Evolutionary conservation across 2,888 invertebrate genomes (phyloP).

Genomic region (Tetramorium bicarinatum): DNA sequence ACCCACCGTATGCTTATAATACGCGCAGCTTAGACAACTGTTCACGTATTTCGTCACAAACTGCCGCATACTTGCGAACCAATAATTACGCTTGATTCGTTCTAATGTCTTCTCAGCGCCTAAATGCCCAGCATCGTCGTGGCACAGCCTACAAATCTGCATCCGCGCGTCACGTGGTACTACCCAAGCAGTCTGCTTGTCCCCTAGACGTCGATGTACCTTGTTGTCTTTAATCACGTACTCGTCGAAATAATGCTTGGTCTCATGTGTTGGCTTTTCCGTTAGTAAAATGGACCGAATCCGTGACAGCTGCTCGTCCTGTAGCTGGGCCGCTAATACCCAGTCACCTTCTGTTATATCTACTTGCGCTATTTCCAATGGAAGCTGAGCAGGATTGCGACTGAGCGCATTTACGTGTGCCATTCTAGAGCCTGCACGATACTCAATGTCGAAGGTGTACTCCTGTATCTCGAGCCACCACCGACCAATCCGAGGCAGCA

Average conservation of each 20-base stretch:
- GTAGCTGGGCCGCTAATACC: background rate
- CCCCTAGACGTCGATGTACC: background rate
- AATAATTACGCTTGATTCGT: background rate
- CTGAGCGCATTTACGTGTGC: no score
- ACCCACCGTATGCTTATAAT: no score
- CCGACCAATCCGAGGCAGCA: no score
- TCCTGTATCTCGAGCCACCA: no score
- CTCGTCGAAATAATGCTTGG: background rate
- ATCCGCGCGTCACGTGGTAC: background rate
- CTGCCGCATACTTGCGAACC: background rate
- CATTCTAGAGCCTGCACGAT: no score
- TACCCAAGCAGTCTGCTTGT: background rate
- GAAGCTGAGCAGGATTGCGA: no score
- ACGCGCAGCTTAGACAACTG: no score
- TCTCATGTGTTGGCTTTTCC: background rate
- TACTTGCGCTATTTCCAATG: background rate
- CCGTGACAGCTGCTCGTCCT: background rate
- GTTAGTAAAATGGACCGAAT: background rate
- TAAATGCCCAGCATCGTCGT: background rate
- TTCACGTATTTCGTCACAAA: no score
- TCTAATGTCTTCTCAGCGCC: background rate
- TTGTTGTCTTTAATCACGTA: background rate
- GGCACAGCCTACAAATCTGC: background rate
- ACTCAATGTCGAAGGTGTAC: no score
- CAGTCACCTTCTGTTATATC: background rate